Base-by-base conservation (phyloP, 2,888 invertebrate species). In the Drosophila fulvimacula region DNA sequence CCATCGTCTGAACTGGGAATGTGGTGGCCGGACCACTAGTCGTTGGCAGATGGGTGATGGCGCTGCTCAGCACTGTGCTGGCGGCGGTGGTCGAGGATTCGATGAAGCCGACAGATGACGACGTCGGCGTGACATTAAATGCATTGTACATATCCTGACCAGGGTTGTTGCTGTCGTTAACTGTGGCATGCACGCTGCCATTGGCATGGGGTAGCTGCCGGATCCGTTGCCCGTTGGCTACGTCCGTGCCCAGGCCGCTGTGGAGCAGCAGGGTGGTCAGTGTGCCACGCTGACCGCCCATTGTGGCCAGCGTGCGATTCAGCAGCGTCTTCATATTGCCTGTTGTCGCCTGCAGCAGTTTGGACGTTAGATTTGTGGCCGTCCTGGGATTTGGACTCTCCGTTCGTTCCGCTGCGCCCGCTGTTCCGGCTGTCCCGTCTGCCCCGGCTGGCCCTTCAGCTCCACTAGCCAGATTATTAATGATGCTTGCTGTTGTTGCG, bases 1-100 rank as follows among this genome's bases (percentile, higher is more conserved):
- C 91, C 75, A 91, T 90, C 11, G 92, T 92, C 66, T 92, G 91
- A 10, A 87, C 88, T 39, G 90, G 91, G 52, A 91, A 84, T 11
- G 90, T 81, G 52, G 80, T 76, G 42, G 77, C 77, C 36, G 76
- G 73, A 32, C 70, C 74, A 57, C 55, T 63, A 69, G 74, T 66
- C 48, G 69, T 21, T 6, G 74, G 76, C 41, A 80, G 63, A 56
- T 73, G 51, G 59, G 65, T 73, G 44, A 79, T 73, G 72, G 79
- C 77, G 46, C 52, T 77, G 68, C 71, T 69, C 27, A 83, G 60
- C 32, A 74, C 88, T 0, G 75, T 62, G 70, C 73, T 74, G 74
- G 88, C 82, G 7, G 76, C 88, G 34, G 81, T 81, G n/a, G 89
- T 87, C 21, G 89, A 81, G 58, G 88, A 88, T 5, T 73, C 76